A percentile compares a stretch with the other conserved stretches of the same genome.
Evolutionary conservation across 2,113 vertebrate species (phyloP).

Genomic region (Eptesicus fuscus): DNA sequence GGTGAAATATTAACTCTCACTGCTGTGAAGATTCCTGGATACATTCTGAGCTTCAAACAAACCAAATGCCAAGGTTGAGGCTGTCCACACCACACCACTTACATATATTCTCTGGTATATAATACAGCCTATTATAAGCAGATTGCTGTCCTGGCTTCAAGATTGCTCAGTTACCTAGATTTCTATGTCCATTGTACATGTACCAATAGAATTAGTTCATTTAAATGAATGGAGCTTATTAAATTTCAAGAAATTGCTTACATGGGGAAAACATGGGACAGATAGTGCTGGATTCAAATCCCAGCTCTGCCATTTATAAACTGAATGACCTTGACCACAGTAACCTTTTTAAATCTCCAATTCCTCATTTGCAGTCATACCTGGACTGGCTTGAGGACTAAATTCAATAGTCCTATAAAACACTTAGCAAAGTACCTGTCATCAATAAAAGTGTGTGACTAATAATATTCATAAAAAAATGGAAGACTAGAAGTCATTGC

Average conservation of each 20-base stretch:
- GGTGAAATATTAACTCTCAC: not conserved
- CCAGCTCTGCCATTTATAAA: not conserved
- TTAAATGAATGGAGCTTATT: not conserved
- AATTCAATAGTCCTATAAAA: constrained; percentile 14
- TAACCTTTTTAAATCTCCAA: not conserved
- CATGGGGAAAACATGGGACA: not conserved
- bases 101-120: not conserved
- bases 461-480: constrained; percentile 31
- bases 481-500: not conserved
- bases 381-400: not conserved
- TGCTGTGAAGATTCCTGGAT: not conserved
- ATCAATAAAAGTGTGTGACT: not conserved
- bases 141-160: not conserved
- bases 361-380: not conserved
- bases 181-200: not conserved
- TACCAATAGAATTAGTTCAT: not conserved
- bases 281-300: not conserved
- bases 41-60: not conserved
- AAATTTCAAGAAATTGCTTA: not conserved
- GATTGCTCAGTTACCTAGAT: not conserved
- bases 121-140: not conserved
- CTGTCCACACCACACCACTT: not conserved
- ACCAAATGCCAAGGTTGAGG: not conserved
- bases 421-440: not conserved
- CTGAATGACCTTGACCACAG: not conserved